Conservation (phyloP, 1,140 invertebrate species). For the Drosophila insularis region DNA sequence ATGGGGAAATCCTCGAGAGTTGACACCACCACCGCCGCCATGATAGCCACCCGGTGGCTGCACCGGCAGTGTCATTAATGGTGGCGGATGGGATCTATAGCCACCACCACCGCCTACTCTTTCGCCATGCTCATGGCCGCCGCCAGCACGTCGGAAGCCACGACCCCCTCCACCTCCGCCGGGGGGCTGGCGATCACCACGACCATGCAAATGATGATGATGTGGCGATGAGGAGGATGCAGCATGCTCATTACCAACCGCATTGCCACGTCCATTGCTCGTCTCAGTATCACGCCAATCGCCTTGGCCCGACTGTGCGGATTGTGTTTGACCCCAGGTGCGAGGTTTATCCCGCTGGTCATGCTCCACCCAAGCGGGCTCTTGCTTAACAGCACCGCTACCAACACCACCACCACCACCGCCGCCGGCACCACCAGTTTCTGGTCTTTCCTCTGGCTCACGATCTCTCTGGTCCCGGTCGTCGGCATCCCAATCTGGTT, state of each 20-base stretch:
- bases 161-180: constrained; percentile 55
- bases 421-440: constrained; percentile 17
- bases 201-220: constrained; percentile 63
- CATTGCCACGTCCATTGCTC: constrained; percentile 31
- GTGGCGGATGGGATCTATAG: constrained; percentile 72
- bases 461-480: constrained; percentile 55
- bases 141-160: constrained; percentile 65
- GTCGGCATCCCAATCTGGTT: constrained; percentile 78
- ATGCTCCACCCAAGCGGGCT: constrained; percentile 70
- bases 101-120: constrained; percentile 47
- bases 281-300: constrained; percentile 75
- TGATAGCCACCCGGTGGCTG: constrained; percentile 72
- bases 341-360: constrained; percentile 73
- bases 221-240: constrained; percentile 56
- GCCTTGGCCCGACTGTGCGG: constrained; percentile 22
- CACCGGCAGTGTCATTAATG: constrained; percentile 73
- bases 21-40: constrained; percentile 16
- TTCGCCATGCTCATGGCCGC: constrained; percentile 54
- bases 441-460: constrained; percentile 35
- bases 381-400: constrained; percentile 46
- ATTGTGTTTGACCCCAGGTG: constrained; percentile 40
- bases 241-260: neutral
- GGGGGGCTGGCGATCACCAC: constrained; percentile 39
- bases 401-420: neutral
- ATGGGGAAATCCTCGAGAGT: constrained; percentile 65